Conservation (phyloP, 2,888 invertebrate genomes). For the Buathra laborator region DNA sequence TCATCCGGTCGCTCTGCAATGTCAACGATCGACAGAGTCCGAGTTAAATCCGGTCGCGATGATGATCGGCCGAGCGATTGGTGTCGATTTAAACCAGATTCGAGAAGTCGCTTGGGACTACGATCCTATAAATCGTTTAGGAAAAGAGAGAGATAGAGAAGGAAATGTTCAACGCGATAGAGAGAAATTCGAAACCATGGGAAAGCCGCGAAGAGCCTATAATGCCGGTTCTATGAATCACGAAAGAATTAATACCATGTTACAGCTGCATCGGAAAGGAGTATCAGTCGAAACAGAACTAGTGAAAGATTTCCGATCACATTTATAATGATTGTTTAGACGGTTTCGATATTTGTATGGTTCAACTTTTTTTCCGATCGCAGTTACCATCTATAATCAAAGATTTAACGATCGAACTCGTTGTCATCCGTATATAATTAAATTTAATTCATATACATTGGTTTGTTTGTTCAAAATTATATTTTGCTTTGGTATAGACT, state of each 20-base stretch:
- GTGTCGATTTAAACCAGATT: slow-evolving; percentile 63
- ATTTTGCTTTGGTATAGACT: not conserved
- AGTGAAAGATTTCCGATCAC: not conserved
- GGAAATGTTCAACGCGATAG: not conserved
- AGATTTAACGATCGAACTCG: not conserved
- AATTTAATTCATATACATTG: not conserved
- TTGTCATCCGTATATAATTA: not conserved
- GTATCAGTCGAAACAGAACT: slow-evolving; percentile 31
- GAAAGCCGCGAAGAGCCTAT: slow-evolving; percentile 53
- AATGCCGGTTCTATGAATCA: slow-evolving; percentile 44
- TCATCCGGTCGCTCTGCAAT: too few species aligned
- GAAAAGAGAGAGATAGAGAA: not conserved
- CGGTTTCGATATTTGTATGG: not conserved
- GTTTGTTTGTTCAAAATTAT: not conserved
- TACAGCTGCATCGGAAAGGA: slow-evolving; percentile 9
- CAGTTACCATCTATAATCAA: not conserved
- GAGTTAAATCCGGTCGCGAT: slow-evolving; percentile 31
- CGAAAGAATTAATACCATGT: slow-evolving; percentile 30
- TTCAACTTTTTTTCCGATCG: not conserved
- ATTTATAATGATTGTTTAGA: not conserved
- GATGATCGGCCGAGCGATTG: slow-evolving; percentile 53
- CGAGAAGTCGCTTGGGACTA: slow-evolving; percentile 19
- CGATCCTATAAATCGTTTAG: slow-evolving; percentile 49
- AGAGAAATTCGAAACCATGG: slow-evolving; percentile 59
- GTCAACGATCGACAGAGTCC: too few species aligned